Conservation (phyloP, 2,888 invertebrate genomes). For the Coelopa pilipes region DNA sequence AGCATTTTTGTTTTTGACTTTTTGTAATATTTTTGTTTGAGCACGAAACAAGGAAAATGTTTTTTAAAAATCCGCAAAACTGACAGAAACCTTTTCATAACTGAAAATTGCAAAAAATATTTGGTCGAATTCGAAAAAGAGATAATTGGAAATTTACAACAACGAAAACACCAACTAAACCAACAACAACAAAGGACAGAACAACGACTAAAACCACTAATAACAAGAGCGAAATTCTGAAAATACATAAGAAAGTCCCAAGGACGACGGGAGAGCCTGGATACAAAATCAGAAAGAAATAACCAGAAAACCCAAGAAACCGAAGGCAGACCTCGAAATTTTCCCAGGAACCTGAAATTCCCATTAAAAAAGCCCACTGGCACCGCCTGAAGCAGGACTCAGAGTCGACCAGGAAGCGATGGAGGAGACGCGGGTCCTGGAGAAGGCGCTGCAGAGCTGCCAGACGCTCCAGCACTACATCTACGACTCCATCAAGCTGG, state of each 20-base stretch:
- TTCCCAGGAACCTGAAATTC: background rate
- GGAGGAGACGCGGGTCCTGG: slow-evolving; percentile 49
- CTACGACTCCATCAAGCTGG: slow-evolving; percentile 46
- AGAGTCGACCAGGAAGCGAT: slow-evolving; percentile 35
- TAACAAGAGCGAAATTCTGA: too few relatives aligned
- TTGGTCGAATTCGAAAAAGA: background rate
- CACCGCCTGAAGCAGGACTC: background rate
- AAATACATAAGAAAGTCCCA: too few relatives aligned
- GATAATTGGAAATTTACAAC: too few relatives aligned
- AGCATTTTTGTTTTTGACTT: background rate
- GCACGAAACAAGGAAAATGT: slow-evolving; percentile 11
- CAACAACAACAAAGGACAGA: too few relatives aligned
- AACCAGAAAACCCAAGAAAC: too few relatives aligned
- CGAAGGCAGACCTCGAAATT: background rate
- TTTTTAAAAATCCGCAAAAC: slow-evolving; percentile 19
- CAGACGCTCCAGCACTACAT: slow-evolving; percentile 47
- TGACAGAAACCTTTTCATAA: slow-evolving; percentile 7
- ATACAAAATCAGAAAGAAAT: too few relatives aligned
- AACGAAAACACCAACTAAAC: too few relatives aligned
- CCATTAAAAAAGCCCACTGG: background rate
- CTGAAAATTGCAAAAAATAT: slow-evolving; percentile 28
- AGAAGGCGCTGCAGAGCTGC: slow-evolving; percentile 49
- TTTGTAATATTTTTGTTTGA: background rate
- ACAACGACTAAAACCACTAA: too few relatives aligned
- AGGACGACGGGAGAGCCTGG: too few relatives aligned